Conservation (phyloP, 2,113 vertebrate genomes). For the Engystomops pustulosus region DNA sequence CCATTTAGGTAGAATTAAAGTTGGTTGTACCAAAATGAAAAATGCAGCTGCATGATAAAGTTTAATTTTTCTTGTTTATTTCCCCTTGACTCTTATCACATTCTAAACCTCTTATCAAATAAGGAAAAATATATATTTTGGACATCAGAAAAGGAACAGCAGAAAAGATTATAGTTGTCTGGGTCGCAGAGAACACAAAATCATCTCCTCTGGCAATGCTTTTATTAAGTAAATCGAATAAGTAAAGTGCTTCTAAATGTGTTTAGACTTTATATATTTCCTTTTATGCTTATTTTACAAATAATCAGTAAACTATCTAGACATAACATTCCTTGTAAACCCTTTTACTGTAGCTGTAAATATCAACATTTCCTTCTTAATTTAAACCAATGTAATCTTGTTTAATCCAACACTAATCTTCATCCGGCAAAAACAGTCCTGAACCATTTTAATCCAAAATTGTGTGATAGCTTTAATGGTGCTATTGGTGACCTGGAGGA, state of each 20-base stretch:
- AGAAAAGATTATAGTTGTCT: not conserved
- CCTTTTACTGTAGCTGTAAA: not conserved
- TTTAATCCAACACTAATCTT: not conserved
- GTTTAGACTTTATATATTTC: not conserved
- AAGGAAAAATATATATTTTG: not conserved
- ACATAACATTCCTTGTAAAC: not conserved
- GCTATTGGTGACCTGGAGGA: no score
- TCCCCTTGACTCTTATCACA: not conserved
- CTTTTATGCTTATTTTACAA: slow-evolving; percentile 1
- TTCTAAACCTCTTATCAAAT: not conserved
- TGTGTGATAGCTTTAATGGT: no score
- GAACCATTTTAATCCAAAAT: not conserved
- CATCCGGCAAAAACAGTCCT: not conserved
- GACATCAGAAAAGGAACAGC: not conserved
- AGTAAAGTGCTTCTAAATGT: not conserved
- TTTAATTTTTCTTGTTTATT: slow-evolving; percentile 4
- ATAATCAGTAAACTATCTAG: not conserved
- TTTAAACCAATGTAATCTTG: not conserved
- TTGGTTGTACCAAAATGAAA: not conserved
- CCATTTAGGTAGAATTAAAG: not conserved
- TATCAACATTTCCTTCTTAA: not conserved
- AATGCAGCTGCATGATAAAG: not conserved
- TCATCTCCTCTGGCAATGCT: not conserved
- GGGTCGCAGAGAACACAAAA: not conserved
- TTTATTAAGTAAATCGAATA: not conserved